A percentile compares a stretch with the other conserved stretches of the same genome.
Conservation (phyloP, 2,888 invertebrate genomes). For the Patella caerulea region DNA sequence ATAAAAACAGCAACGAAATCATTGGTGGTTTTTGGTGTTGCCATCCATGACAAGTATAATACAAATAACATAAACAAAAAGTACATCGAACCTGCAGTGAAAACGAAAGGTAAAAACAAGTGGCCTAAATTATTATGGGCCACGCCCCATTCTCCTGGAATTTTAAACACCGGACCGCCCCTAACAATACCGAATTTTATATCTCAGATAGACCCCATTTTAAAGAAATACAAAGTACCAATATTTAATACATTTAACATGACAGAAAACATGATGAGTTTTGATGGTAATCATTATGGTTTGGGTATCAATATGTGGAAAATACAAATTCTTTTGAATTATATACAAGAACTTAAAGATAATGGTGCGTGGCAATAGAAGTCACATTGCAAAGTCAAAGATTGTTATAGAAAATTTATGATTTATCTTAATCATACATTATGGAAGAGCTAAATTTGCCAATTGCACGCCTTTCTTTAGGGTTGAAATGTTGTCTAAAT, state of each 20-base stretch:
- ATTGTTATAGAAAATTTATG: too few relatives aligned
- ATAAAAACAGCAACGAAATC: slow-evolving; percentile 22
- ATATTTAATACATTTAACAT: slow-evolving; percentile 28
- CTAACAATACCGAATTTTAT: slow-evolving; percentile 22
- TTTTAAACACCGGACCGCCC: not conserved
- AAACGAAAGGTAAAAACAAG: not conserved
- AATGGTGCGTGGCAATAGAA: too few relatives aligned
- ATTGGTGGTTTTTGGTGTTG: slow-evolving; percentile 29
- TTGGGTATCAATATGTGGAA: slow-evolving; percentile 29
- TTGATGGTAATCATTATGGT: too few relatives aligned
- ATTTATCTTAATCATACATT: too few relatives aligned
- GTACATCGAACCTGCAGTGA: slow-evolving; percentile 12
- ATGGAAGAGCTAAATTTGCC: too few relatives aligned
- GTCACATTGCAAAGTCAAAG: too few relatives aligned
- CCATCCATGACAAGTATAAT: slow-evolving; percentile 32
- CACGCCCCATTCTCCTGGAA: not conserved
- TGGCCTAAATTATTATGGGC: too few relatives aligned
- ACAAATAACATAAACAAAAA: slow-evolving; percentile 12
- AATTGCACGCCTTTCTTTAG: too few relatives aligned
- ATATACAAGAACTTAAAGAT: too few relatives aligned
- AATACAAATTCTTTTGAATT: too few relatives aligned
- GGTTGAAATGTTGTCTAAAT: too few relatives aligned
- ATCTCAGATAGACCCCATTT: slow-evolving; percentile 5
- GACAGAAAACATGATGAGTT: too few relatives aligned
- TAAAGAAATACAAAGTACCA: slow-evolving; percentile 22